Conservation (phyloP, 2,888 invertebrate genomes). For the Reticulitermes lucifugus region DNA sequence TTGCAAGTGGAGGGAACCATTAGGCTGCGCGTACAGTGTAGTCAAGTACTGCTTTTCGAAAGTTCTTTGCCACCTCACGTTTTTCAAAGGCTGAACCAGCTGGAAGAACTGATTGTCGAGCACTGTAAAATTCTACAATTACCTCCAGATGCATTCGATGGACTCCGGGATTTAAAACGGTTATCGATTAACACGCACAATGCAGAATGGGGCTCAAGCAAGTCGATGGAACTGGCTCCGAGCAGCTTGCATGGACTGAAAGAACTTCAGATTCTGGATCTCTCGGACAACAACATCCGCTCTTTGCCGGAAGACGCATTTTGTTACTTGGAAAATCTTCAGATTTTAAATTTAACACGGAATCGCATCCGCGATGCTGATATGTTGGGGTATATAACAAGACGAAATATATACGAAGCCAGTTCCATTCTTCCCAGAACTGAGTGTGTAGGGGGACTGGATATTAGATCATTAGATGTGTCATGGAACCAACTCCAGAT, state of each 20-base stretch:
- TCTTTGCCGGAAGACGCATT: constrained; percentile 83
- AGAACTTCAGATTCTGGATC: constrained; percentile 82
- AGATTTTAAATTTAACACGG: constrained; percentile 84
- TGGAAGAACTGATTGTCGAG: constrained; percentile 80
- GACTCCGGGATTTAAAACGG: constrained; percentile 81
- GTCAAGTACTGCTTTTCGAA: constrained; percentile 81
- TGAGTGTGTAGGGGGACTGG: constrained; percentile 73
- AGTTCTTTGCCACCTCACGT: constrained; percentile 79
- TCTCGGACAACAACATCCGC: constrained; percentile 87
- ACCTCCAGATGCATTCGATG: constrained; percentile 82
- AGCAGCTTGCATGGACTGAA: constrained; percentile 80
- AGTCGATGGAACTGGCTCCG: constrained; percentile 77
- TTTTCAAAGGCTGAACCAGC: constrained; percentile 77
- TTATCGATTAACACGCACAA: constrained; percentile 85
- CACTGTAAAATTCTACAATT: constrained; percentile 84
- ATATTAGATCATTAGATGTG: constrained; percentile 81
- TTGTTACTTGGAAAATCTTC: constrained; percentile 83
- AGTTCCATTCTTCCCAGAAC: constrained; percentile 45
- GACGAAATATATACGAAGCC: neutral
- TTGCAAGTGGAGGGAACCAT: constrained; percentile 77
- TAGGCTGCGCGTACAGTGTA: constrained; percentile 80
- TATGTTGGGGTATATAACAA: constrained; percentile 64
- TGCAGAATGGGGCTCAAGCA: constrained; percentile 78
- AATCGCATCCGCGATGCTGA: constrained; percentile 85
- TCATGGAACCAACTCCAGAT: constrained; percentile 83